Evolutionary conservation across 2,888 invertebrate species (phyloP), one percentile per base, ranked within the genome.

Genomic region (Allophyes oxyacanthae): DNA sequence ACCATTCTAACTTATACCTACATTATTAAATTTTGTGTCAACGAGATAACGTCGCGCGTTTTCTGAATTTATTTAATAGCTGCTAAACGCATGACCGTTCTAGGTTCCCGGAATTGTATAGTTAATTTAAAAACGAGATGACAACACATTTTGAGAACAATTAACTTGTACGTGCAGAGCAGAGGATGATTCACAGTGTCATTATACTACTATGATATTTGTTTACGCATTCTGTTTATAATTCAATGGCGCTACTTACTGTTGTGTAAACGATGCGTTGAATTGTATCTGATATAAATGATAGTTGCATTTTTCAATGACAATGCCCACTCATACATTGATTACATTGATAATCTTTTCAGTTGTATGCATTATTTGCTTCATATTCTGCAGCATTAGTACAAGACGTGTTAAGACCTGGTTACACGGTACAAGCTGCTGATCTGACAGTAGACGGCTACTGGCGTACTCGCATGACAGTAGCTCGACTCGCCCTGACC

Each of bases 171-270:
- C 37, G 28, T 54, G 26, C 37, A 51, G 26, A 38, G 26, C 37
- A 51, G 26, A 38, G 6, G 15, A 42, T 72, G 67, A 66, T 34
- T 72, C 60, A 72, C 26, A 1, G 32, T 49, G 44, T 65, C 52
- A 66, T 72, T 72, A 15, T 36, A 67, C 33, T 50, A n/a, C 42
- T 40, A 33, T 72, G 67, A 72, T 67, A 67, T 68, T 68, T 68
- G 61, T 72, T 67, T 67, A 68, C 62, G 45, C 68, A 67, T 65
- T 55, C 73, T 68, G 61, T 68, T 67, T 72, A 53, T 53, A 66
- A 61, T 52, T 72, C 62, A 72, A 72, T 60, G 44, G 53, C 51
- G 40, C 72, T 72, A 59, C 66, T 40, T 46, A 51, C 53, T 66
- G 59, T 28, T 8, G 28, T 20, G 7, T 66, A 15, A 34, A 67